phyloP scores from a whole-genome alignment of 2,797 vertebrate genomes.

The Denticeps clupeoides region DNA sequence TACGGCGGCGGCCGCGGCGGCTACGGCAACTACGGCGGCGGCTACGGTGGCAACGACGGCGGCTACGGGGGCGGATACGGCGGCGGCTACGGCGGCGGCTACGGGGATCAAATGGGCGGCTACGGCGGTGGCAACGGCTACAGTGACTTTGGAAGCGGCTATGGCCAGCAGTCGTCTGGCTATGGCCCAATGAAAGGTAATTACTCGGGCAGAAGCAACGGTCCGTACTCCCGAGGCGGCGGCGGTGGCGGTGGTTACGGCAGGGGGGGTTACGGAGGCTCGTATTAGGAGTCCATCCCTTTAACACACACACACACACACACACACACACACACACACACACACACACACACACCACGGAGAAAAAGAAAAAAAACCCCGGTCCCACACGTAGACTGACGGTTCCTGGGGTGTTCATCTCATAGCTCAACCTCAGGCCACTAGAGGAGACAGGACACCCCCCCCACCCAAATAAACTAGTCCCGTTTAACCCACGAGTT shows the following conservation, averaged over 20 bases:
- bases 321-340: too few relatives aligned
- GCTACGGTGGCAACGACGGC: conserved; percentile 69
- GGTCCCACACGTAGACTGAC: too few relatives aligned
- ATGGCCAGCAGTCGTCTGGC: conserved; percentile 82
- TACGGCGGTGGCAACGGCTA: conserved; percentile 79
- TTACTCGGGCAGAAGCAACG: conserved; percentile 69
- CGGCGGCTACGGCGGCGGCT: conserved; percentile 73
- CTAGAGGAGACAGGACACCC: conserved; percentile 12
- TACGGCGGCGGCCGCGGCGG: conserved; percentile 69
- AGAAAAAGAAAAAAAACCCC: too few relatives aligned
- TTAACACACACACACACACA: too few relatives aligned
- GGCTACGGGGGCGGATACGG: conserved; percentile 69
- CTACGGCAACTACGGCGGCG: conserved; percentile 58
- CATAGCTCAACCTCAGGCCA: conserved; percentile 22
- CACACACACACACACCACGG: too few relatives aligned
- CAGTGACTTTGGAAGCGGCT: conserved; percentile 84
- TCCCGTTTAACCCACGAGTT: conserved; percentile 22
- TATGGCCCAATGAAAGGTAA: conserved; percentile 88
- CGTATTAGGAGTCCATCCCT: conserved; percentile 55
- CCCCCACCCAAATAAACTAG: conserved; percentile 26
- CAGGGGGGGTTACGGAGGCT: conserved; percentile 74
- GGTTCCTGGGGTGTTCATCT: too few relatives aligned
- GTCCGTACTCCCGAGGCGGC: conserved; percentile 71
- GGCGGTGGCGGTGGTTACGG: conserved; percentile 66
- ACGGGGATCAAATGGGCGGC: conserved; percentile 61